A percentile compares a stretch with the other conserved stretches of the same genome.
Evolutionary conservation across 1,140 invertebrate species (phyloP).

Genomic region (Anastrepha ludens): DNA sequence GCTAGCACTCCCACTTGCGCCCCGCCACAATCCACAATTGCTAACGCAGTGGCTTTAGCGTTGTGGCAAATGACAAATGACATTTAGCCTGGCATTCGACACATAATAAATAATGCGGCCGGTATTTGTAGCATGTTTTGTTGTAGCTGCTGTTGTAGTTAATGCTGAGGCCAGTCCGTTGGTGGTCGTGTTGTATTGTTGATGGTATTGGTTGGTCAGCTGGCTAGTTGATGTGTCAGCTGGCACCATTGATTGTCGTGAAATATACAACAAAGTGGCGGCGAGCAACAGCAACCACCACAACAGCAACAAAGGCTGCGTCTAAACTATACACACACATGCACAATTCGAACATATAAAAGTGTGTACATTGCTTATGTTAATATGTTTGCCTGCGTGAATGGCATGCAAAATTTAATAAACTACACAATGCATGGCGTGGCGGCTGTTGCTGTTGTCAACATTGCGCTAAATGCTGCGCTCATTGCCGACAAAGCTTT

Average conservation of each 20-base stretch:
- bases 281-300: background rate
- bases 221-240: background rate
- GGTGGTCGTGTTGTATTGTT: background rate
- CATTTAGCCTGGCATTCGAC: slow-evolving; percentile 47
- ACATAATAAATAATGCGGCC: slow-evolving; percentile 47
- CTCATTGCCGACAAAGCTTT: background rate
- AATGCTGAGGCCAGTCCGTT: too few relatives aligned
- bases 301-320: background rate
- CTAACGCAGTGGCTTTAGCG: slow-evolving; percentile 6
- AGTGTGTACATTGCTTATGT: background rate
- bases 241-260: slow-evolving; percentile 29
- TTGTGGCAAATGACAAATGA: slow-evolving; percentile 48
- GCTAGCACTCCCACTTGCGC: background rate
- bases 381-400: background rate
- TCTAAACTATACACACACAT: background rate
- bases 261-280: slow-evolving; percentile 19
- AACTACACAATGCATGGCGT: slow-evolving; percentile 12
- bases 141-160: background rate
- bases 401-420: slow-evolving; percentile 1
- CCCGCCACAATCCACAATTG: background rate
- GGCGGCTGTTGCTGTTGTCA: background rate
- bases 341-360: background rate
- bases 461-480: background rate
- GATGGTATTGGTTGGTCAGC: background rate
- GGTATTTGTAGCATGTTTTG: background rate